Conservation (phyloP, 2,797 vertebrate species). For the Gila robusta region DNA sequence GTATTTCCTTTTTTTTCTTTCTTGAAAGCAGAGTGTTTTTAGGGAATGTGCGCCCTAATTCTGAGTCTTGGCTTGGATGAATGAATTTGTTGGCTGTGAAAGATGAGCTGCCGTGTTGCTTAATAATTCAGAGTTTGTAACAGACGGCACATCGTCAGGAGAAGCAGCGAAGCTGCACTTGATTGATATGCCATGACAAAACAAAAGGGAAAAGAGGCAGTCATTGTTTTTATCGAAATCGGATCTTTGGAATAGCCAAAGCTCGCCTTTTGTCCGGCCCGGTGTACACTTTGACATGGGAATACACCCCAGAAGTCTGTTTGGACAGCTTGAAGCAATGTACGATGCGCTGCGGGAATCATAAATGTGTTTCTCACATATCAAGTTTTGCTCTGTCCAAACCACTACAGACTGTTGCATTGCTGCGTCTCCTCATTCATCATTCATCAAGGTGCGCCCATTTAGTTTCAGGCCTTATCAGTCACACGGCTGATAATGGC, state of each 20-base stretch:
- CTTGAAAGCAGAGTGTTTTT: neutral
- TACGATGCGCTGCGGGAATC: constrained; percentile 57
- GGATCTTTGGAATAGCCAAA: constrained; percentile 69
- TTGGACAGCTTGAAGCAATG: constrained; percentile 48
- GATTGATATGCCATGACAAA: constrained; percentile 74
- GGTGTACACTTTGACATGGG: constrained; percentile 62
- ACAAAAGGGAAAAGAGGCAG: constrained; percentile 70
- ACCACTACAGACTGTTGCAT: constrained; percentile 59
- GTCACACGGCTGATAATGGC: constrained; percentile 74
- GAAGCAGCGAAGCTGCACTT: constrained; percentile 66
- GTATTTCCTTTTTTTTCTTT: neutral
- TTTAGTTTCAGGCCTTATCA: constrained; percentile 76
- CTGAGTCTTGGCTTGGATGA: constrained; percentile 65
- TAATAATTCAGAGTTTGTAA: constrained; percentile 86
- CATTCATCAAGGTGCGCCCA: constrained; percentile 72
- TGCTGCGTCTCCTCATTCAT: constrained; percentile 63
- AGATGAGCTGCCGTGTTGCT: constrained; percentile 77
- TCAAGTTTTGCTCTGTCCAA: constrained; percentile 60
- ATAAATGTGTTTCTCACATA: constrained; percentile 21
- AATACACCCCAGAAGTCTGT: constrained; percentile 47
- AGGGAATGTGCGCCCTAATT: constrained; percentile 25
- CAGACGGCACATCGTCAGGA: constrained; percentile 80
- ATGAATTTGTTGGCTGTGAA: constrained; percentile 80
- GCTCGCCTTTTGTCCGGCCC: constrained; percentile 44
- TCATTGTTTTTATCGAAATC: constrained; percentile 74